A percentile compares a stretch with the other conserved stretches of the same genome.
Conservation (phyloP, 1,140 invertebrate species). For the Pseudobourletiella spinata region DNA sequence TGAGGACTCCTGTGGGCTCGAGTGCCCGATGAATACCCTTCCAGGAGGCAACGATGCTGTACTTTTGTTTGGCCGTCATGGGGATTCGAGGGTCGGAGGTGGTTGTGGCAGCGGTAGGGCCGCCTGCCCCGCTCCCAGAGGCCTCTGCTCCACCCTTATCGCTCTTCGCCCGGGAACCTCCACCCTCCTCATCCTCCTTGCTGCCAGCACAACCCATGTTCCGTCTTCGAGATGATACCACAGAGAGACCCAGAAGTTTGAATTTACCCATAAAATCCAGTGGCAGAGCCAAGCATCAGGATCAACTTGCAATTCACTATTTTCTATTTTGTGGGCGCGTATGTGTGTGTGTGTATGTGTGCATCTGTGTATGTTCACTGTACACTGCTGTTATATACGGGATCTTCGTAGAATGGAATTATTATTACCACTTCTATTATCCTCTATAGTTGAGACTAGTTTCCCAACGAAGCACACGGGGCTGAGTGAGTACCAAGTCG, state of each 20-base stretch:
- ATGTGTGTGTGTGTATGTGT: background rate
- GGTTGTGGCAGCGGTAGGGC: slow-evolving; percentile 29
- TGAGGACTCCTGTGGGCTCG: slow-evolving; percentile 75
- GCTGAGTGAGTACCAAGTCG: background rate
- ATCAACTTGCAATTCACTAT: background rate
- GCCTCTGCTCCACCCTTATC: slow-evolving; percentile 38
- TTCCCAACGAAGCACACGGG: background rate
- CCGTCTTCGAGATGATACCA: slow-evolving; percentile 14
- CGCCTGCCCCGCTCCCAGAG: slow-evolving; percentile 43
- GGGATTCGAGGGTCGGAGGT: slow-evolving; percentile 61
- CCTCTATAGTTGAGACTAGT: background rate
- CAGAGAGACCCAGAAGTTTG: slow-evolving; percentile 16
- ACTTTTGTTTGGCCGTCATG: slow-evolving; percentile 74
- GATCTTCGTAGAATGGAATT: background rate
- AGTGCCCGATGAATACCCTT: slow-evolving; percentile 77
- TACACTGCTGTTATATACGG: background rate
- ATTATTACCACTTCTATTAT: background rate
- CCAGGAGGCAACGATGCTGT: slow-evolving; percentile 78
- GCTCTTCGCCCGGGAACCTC: slow-evolving; percentile 41
- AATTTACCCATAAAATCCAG: slow-evolving; percentile 35
- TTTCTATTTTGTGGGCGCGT: background rate
- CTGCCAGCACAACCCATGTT: slow-evolving; percentile 67
- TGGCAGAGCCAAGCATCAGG: background rate
- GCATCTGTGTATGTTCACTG: background rate
- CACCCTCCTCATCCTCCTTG: slow-evolving; percentile 46